Percentiles rank a stretch among this genome's conserved stretches.
phyloP scores from a whole-genome alignment of 2,888 invertebrate genomes.

The Standfussiana lucernea region DNA sequence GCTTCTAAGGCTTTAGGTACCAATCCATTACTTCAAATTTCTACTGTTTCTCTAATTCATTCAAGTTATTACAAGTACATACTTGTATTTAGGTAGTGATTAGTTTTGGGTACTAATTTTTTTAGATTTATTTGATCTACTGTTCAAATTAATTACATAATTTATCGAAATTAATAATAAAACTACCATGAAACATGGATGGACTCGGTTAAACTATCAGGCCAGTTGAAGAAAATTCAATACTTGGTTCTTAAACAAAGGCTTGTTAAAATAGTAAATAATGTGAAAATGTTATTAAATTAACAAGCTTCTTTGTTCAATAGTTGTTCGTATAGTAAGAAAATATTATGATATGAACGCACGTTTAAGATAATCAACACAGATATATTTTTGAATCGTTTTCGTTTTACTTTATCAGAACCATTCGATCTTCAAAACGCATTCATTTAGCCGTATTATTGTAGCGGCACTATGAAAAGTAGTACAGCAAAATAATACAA shows the following conservation, averaged over 20 bases:
- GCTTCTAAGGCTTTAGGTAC: too few relatives aligned
- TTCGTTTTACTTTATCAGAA: neutral
- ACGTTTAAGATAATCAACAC: neutral
- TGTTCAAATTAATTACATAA: constrained; percentile 20
- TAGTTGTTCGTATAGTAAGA: constrained; percentile 1
- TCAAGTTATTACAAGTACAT: neutral
- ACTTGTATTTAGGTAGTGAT: neutral
- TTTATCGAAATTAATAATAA: constrained; percentile 1
- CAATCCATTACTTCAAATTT: neutral
- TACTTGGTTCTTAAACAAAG: constrained; percentile 33
- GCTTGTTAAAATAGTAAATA: constrained; percentile 6
- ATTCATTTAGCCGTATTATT: too few relatives aligned
- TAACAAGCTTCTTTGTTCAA: constrained; percentile 4
- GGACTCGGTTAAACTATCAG: constrained; percentile 15
- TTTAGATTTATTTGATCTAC: neutral
- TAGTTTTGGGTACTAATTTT: neutral
- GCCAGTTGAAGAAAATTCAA: constrained; percentile 24
- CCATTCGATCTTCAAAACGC: neutral
- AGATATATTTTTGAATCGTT: too few relatives aligned
- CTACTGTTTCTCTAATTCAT: neutral
- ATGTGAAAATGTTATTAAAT: constrained; percentile 15
- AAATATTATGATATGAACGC: constrained; percentile 5
- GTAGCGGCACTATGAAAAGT: too few relatives aligned
- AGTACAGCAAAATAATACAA: too few relatives aligned
- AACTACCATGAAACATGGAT: constrained; percentile 34